Base-by-base conservation (phyloP, 2,888 invertebrate genomes). In the Sesia bembeciformis region DNA sequence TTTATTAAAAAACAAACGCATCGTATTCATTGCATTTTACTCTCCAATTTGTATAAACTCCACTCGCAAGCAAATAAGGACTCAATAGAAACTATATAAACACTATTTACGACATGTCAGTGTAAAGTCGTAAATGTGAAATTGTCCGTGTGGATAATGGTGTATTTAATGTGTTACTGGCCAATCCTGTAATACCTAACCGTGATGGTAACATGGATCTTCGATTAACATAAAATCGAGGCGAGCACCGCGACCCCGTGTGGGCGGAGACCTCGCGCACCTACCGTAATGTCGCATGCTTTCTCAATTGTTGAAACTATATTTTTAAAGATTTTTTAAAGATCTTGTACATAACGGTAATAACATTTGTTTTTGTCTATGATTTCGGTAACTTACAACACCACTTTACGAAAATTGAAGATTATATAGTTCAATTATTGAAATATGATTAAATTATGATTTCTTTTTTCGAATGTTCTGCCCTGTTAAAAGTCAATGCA, bases 211-310 rank as follows among this genome's bases (percentile, higher is more conserved):
- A 89, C 89, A 89, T 72, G 88, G 80, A 76, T 88, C 83, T 89
- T 89, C 89, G 89, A 89, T 89, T 88, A 89, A 84, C 89, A 89
- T 89, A 88, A 89, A 87, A 81, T 83, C 74, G 78, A 82, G 70
- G 64, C 74, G 71, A 68, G 50, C 54, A 49, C 54, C 55, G 8
- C 67, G 69, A 68, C 66, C 66, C 68, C 62, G 84, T 84, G 88
- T 88, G 85, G 89, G 89, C 83, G 86, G 76, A 66, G 61, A 62
- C 65, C 69, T 64, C 64, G 68, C 67, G 70, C 72, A 60, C 53
- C 54, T 53, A 54, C 55, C 56, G 57, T 55, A 55, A 55, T 55
- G 39, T 38, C 7, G 50, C 38, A 8, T 50, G 50, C 50, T 39
- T 38, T 46, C 46, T 46, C 46, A 23, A 23, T 23, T 23, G 23